phyloP scores from a whole-genome alignment of 92 coral and sea anemone genomes.

The Epizoanthus fatuus region DNA sequence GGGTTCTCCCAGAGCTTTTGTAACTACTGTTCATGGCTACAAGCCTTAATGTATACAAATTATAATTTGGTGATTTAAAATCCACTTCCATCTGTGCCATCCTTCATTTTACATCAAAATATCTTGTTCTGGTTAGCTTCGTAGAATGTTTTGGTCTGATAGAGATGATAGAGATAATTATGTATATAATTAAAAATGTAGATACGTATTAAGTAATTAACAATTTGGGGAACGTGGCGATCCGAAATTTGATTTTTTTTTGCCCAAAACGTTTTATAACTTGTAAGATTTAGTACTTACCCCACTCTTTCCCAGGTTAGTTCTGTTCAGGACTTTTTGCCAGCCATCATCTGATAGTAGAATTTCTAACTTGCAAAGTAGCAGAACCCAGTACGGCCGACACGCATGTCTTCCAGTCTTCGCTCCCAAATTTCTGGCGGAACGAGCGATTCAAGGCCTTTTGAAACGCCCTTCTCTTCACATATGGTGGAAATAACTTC shows the following conservation, averaged over 20 bases:
- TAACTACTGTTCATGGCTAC: too few relatives aligned
- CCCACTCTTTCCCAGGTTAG: conserved; percentile 9
- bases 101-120: not conserved
- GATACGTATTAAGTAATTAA: too few relatives aligned
- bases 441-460: conserved; percentile 8
- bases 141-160: not conserved
- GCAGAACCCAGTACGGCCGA: conserved; percentile 3
- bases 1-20: not conserved
- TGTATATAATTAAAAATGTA: not conserved
- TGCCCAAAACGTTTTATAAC: not conserved
- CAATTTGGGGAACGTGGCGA: not conserved
- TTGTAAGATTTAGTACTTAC: not conserved
- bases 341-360: not conserved
- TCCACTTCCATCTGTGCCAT: not conserved
- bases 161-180: too few relatives aligned
- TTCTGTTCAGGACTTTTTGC: conserved; percentile 4
- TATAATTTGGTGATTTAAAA: not conserved
- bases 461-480: not conserved
- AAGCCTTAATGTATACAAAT: not conserved
- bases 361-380: conserved; percentile 6
- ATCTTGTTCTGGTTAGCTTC: not conserved
- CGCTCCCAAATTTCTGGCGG: not conserved
- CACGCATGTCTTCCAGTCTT: conserved; percentile 12
- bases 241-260: not conserved
- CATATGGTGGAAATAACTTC: conserved; percentile 3